Evolutionary conservation across 2,888 invertebrate species (phyloP).

Genomic region (Athetis lepigone): DNA sequence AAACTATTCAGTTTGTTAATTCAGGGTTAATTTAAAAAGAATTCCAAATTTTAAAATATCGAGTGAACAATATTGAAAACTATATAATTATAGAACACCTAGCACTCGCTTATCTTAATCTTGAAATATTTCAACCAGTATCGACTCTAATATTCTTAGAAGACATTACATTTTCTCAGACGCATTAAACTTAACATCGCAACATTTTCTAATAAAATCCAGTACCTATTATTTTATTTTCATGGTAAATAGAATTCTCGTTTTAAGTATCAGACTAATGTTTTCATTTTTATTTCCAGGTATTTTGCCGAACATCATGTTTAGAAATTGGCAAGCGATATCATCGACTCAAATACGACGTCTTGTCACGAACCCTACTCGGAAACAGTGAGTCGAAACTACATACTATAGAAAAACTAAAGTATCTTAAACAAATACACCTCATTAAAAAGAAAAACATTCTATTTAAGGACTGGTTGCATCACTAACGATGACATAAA

Average conservation of each 20-base stretch:
- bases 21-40: not conserved
- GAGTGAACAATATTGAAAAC: not conserved
- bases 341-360: constrained; percentile 64
- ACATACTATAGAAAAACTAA: constrained; percentile 65
- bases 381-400: constrained; percentile 72
- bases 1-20: constrained; percentile 1
- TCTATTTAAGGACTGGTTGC: not conserved
- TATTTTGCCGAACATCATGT: constrained; percentile 71
- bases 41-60: too few species aligned
- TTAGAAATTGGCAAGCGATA: constrained; percentile 70
- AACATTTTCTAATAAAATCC: constrained; percentile 42
- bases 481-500: constrained; percentile 25
- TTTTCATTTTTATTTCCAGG: constrained; percentile 78
- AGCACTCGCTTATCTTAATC: constrained; percentile 15
- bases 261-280: constrained; percentile 44
- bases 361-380: constrained; percentile 75
- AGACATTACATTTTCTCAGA: constrained; percentile 44
- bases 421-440: constrained; percentile 21
- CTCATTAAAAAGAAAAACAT: constrained; percentile 21
- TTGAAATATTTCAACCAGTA: constrained; percentile 41
- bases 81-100: not conserved
- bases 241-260: constrained; percentile 38
- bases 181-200: constrained; percentile 37
- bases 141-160: constrained; percentile 34
- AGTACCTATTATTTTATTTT: constrained; percentile 26